phyloP scores from a whole-genome alignment of 2,113 vertebrate genomes.

The Rallus limicola region DNA sequence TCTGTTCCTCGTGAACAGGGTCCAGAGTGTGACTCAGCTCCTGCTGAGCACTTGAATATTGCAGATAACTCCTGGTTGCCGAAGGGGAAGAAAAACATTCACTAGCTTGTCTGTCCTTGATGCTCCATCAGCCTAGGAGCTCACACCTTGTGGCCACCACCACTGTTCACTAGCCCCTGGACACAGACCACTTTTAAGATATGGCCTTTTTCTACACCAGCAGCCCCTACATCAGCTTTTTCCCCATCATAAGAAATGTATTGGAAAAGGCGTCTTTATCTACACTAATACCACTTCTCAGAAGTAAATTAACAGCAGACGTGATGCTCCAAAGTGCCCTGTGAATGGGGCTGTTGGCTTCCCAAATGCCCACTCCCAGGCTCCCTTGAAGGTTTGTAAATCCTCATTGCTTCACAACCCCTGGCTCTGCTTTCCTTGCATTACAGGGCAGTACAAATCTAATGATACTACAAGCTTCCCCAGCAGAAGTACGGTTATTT shows the following conservation, averaged over 20 bases:
- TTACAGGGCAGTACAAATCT: neutral
- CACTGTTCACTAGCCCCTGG: neutral
- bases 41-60: neutral
- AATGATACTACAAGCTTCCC: fast-evolving
- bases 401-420: neutral
- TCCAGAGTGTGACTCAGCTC: neutral
- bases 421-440: neutral
- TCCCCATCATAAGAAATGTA: neutral
- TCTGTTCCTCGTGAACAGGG: neutral
- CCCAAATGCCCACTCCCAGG: neutral
- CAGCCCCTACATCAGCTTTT: neutral
- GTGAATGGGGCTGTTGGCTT: neutral
- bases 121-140: neutral
- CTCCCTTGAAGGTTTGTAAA: neutral
- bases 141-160: neutral
- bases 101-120: neutral
- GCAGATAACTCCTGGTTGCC: neutral
- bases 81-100: neutral
- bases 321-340: neutral
- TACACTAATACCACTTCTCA: neutral
- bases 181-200: neutral
- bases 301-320: neutral
- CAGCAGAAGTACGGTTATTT: neutral
- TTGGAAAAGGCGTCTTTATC: neutral
- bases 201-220: neutral